A percentile compares a stretch with the other conserved stretches of the same genome.
These are phyloP conservation scores for Castor canadensis DNA, from an alignment of 2,113 vertebrate genomes.

Conservation along the genomic window DNA sequence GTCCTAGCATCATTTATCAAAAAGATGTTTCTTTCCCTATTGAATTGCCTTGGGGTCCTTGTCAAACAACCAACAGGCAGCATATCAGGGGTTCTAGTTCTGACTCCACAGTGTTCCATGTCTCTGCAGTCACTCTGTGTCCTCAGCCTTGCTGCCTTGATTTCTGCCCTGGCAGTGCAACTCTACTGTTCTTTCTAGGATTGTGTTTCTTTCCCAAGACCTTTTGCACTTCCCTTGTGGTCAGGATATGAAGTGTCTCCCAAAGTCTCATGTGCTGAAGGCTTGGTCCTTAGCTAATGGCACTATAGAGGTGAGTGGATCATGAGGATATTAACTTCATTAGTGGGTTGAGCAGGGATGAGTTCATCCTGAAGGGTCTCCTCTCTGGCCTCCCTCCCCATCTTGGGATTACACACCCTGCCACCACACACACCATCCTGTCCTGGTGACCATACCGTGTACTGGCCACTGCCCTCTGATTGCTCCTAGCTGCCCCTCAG, in stretches of 20 bases:
- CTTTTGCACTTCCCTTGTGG: not conserved
- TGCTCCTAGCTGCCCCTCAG: not conserved
- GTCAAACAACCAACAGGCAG: rapidly evolving
- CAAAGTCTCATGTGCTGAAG: too few relatives aligned
- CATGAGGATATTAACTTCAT: too few relatives aligned
- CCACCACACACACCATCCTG: not conserved
- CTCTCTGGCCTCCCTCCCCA: not conserved
- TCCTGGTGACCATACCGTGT: not conserved
- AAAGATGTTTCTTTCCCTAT: too few relatives aligned
- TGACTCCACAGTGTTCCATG: rapidly evolving
- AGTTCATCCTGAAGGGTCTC: too few relatives aligned
- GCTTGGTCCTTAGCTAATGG: too few relatives aligned
- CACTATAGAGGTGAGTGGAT: too few relatives aligned
- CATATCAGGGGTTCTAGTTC: rapidly evolving
- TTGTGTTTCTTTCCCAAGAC: not conserved
- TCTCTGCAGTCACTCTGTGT: rapidly evolving
- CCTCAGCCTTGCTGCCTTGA: rapidly evolving
- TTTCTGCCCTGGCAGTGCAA: rapidly evolving
- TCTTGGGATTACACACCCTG: not conserved
- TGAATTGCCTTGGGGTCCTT: not conserved
- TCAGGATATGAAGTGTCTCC: too few relatives aligned
- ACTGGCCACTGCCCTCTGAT: too few relatives aligned
- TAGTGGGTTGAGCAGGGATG: too few relatives aligned
- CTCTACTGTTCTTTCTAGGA: too few relatives aligned
- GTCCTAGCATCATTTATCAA: too few relatives aligned